Conservation (phyloP, 2,113 vertebrate genomes). For the Ornithorhynchus anatinus region DNA sequence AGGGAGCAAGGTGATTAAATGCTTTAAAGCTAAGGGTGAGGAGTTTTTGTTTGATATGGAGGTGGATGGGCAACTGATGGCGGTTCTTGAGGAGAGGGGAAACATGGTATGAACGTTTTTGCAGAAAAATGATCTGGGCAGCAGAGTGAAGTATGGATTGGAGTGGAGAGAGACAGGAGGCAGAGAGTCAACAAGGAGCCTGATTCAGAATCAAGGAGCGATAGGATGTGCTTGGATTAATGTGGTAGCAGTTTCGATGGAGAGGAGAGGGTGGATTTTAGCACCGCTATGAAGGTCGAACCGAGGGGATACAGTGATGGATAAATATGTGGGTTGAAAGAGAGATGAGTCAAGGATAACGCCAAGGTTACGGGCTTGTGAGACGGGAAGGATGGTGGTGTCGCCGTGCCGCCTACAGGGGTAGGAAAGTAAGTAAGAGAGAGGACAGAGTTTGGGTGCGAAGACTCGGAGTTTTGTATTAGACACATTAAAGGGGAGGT, state of each 20-base stretch:
- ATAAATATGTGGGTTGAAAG: too few species aligned
- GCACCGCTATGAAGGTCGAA: too few species aligned
- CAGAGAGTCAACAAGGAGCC: neutral
- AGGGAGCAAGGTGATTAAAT: too few species aligned
- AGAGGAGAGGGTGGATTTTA: neutral
- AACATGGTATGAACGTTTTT: neutral
- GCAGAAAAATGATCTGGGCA: too few species aligned
- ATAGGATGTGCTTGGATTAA: neutral
- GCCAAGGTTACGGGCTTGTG: neutral
- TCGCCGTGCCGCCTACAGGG: neutral
- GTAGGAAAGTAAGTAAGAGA: too few species aligned
- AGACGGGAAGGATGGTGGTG: neutral
- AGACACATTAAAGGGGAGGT: too few species aligned
- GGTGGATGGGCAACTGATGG: neutral
- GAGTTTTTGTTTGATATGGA: neutral
- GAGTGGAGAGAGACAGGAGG: neutral
- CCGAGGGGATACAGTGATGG: neutral
- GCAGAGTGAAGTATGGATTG: neutral
- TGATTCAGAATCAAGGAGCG: neutral
- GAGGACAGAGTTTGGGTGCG: too few species aligned
- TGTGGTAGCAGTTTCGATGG: accelerated
- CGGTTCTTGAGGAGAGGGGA: neutral
- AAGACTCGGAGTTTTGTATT: too few species aligned
- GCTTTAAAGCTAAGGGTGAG: neutral
- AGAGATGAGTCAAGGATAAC: neutral